Base-by-base conservation (phyloP, 2,888 invertebrate genomes). In the Ceriagrion tenellum region DNA sequence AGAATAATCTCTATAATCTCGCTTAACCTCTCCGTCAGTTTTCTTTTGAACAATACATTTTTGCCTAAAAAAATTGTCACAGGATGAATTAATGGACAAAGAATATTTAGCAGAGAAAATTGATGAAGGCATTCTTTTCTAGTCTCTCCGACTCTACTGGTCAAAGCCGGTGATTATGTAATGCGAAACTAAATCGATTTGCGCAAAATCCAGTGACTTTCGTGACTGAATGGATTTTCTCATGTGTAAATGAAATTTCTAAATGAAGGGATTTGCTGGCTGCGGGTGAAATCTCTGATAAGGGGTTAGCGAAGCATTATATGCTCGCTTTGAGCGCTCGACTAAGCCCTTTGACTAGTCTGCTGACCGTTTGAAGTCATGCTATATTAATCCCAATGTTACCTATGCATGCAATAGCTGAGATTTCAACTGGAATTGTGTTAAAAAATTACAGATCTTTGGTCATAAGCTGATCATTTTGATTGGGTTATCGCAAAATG, bases 241-340 rank as follows among this genome's bases (percentile, higher is more conserved):
- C 81, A 81, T 81, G 81, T 16, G 35, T 16, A 81, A 16, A 81
- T 81, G 35, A 81, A 81, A 81, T 81, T 81, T 81, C 81, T 81
- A 81, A 35, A 35, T 35, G 81, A 81, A 81, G 81, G 13, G 81
- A 81, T 81, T 81, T 81, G 35, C 81, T 81, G 12, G 81, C 81
- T 16, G 35, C 81, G 16, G 35, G 30, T 35, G 81, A 81, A 30
- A 26, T 81, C 81, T 6, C 81, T 81, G 81, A 81, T 81, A 81
- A 81, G 30, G 23, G 26, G 81, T 81, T 13, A 18, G 30, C 81
- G 35, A 81, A 81, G 81, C 35, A 35, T 13, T 81, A 81, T 35
- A 35, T 35, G 81, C 81, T 3, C 35, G 81, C 30, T 81, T 81
- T 81, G 81, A 69, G 69, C 69, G n/a, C 69, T 69, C 69, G 69